Conservation (phyloP, 2,888 invertebrate genomes). For the Tenthredo amoena region DNA sequence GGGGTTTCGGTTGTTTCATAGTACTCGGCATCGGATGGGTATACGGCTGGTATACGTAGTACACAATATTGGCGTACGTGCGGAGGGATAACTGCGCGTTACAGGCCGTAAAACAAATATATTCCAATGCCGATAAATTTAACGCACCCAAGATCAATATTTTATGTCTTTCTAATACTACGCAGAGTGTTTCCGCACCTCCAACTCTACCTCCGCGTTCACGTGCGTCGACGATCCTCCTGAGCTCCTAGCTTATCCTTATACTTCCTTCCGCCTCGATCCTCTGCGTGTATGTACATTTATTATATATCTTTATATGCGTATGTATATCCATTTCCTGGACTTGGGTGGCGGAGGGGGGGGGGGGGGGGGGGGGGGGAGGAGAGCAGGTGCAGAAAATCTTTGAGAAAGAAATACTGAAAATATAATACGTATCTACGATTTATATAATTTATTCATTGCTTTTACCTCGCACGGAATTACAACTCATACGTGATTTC, state of each 20-base stretch:
- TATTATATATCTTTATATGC: neutral
- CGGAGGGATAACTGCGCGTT: slow-evolving; percentile 45
- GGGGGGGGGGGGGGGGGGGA: neutral
- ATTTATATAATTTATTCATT: slow-evolving; percentile 34
- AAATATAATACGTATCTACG: neutral
- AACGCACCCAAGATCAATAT: slow-evolving; percentile 51
- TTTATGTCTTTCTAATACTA: slow-evolving; percentile 42
- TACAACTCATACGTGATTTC: slow-evolving; percentile 16
- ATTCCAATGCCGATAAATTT: slow-evolving; percentile 51
- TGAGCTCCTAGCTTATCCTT: slow-evolving; percentile 19
- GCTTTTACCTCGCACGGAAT: neutral
- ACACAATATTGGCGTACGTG: slow-evolving; percentile 10
- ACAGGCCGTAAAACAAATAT: slow-evolving; percentile 48
- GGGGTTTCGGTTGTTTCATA: slow-evolving; percentile 21
- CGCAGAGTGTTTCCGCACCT: slow-evolving; percentile 29
- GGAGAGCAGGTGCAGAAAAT: neutral
- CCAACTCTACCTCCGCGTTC: neutral
- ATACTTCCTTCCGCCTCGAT: slow-evolving; percentile 14
- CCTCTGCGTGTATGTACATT: neutral
- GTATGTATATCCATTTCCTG: neutral
- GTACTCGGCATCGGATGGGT: neutral
- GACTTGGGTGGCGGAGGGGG: too few relatives aligned
- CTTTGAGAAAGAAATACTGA: neutral
- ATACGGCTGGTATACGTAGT: neutral
- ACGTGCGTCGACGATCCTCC: neutral